A percentile compares a stretch with the other conserved stretches of the same genome.
Evolutionary conservation across 2,797 vertebrate genomes (phyloP).

Genomic region (Cygnus olor): DNA sequence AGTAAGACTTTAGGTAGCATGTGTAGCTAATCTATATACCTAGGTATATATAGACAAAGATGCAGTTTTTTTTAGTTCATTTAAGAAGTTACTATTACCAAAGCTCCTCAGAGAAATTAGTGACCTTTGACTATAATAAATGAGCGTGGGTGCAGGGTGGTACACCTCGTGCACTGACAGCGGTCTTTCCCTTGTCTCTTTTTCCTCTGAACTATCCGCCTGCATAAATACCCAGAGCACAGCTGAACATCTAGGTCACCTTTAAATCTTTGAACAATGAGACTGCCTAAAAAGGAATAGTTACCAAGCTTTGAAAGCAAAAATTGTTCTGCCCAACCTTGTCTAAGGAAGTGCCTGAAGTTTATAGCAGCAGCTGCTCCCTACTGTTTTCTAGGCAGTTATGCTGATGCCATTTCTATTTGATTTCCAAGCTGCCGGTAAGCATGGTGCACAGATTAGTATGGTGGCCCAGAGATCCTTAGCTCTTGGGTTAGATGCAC

Average conservation of each 20-base stretch:
- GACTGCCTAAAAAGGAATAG: neutral
- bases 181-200: neutral
- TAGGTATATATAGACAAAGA: fast-evolving
- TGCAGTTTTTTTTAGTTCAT: neutral
- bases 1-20: neutral
- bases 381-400: neutral
- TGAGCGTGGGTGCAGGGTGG: neutral
- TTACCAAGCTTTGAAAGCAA: neutral
- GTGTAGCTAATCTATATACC: neutral
- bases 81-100: neutral
- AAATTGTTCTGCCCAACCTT: neutral
- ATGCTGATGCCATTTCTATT: neutral
- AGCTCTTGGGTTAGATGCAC: neutral
- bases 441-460: neutral
- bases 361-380: neutral
- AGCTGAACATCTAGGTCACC: neutral
- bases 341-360: neutral
- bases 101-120: neutral
- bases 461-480: neutral
- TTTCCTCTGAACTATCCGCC: neutral
- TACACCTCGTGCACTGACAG: neutral
- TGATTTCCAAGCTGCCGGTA: neutral
- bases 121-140: neutral
- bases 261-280: neutral
- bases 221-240: neutral